Base-by-base conservation (phyloP, 1,140 invertebrate species). In the Drosophila lacertosa region DNA sequence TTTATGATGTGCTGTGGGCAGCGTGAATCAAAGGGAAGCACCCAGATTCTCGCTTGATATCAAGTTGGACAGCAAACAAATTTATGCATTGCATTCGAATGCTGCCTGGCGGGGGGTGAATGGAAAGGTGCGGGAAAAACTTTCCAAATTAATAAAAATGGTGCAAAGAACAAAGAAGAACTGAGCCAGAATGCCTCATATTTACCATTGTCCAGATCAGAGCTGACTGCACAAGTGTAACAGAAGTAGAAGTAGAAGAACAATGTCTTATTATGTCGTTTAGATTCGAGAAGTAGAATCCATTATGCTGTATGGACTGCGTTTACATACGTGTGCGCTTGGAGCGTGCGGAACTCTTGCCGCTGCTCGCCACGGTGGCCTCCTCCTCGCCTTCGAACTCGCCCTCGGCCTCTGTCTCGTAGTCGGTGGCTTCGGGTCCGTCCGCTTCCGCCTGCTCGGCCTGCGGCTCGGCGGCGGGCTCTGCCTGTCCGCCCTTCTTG, bases 91-190 rank as follows among this genome's bases (percentile, higher is more conserved):
- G 42, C 77, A 32, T 58, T 66, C 29, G 29, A 63, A 29, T 37
- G 45, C n/a, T n/a, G n/a, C n/a, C n/a, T 42, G 16, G 26, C 1
- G 42, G n/a, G 10, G 44, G 37, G 11, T 47, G 37, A 20, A 16
- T 22, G 29, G 4, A 45, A 44, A 26, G 29, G 40, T 48, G 48
- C 37, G 50, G 39, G 33, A 11, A 62, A 77, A 86, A 88, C 65
- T 86, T 82, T 86, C 62, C 42, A 86, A 88, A 88, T 88, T 86
- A 88, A 86, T 86, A 88, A 86, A 86, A 88, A 67, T 42, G 45
- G 62, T 55, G 51, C 26, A 59, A 62, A 37, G 62, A 73, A 76
- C 68, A 80, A 84, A 70, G 37, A 45, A 45, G 59, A 55, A 48
- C 42, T 35, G 10, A 18, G 15, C 6, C 35, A 6, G 33, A 47